A percentile compares a stretch with the other conserved stretches of the same genome.
phyloP scores from a whole-genome alignment of 2,797 vertebrate genomes.

The Natrix natrix region DNA sequence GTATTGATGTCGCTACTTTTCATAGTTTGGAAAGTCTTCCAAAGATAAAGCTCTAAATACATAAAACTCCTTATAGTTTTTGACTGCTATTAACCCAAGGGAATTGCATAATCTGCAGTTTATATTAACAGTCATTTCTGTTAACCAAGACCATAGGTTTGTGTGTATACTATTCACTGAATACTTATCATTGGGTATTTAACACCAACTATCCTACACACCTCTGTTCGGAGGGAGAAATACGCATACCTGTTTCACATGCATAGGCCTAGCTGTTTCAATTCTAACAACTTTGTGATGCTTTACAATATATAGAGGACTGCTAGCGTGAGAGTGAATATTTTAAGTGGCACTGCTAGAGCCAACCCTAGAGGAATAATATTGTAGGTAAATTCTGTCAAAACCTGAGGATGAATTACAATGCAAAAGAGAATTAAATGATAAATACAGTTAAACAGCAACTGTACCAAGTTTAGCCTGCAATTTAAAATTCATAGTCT shows the following conservation, averaged over 20 bases:
- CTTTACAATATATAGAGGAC: not conserved
- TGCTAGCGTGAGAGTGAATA: not conserved
- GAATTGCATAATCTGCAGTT: not conserved
- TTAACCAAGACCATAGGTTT: too few species aligned
- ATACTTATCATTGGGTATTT: not conserved
- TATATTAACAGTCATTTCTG: not conserved
- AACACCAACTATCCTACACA: not conserved
- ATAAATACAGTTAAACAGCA: not conserved
- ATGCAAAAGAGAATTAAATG: slow-evolving; percentile 3
- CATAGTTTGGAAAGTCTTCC: not conserved
- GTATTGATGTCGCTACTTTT: not conserved
- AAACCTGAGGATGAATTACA: not conserved
- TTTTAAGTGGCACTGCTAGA: not conserved
- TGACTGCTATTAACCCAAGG: not conserved
- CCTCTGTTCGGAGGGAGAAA: not conserved
- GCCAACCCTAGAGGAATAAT: not conserved
- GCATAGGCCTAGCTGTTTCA: not conserved
- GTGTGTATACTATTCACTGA: not conserved
- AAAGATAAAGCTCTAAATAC: not conserved
- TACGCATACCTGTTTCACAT: too few species aligned
- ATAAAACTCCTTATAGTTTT: not conserved
- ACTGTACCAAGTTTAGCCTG: not conserved
- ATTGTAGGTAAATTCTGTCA: not conserved
- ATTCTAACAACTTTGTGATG: not conserved
- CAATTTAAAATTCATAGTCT: not conserved